Base-by-base conservation (phyloP, 2,888 invertebrate species). In the Cryptosula pallasiana region DNA sequence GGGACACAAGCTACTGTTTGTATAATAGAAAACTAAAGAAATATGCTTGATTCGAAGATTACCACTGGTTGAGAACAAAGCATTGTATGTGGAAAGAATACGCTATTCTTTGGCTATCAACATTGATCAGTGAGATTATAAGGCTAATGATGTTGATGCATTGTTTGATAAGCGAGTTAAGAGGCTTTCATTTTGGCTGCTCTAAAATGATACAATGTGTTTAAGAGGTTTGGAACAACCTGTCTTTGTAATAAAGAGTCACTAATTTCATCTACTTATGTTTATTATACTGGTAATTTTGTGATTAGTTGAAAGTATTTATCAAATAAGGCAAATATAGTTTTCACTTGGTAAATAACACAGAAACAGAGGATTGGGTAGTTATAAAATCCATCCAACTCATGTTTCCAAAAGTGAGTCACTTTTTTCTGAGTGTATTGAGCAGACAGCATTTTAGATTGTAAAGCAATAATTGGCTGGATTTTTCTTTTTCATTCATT, bases 261-360 rank as follows among this genome's bases (percentile, higher is more conserved):
- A 45, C 45, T 45, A 45, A 45, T 45, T 45, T 45, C 45, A 45
- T 20, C 5, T 45, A 45, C 45, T 45, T 45, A 63, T 16, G 9
- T 13, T 29, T 32, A 63, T 63, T 63, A 63, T 63, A 29, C 32
- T 63, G 63, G 63, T 32, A 63, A 63, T 63, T 63, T 29, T 32
- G 32, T 63, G 63, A 25, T 57, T 25, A 57, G 3, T 45, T 20
- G n/a, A n/a, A n/a, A n/a, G n/a, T n/a, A n/a, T n/a, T n/a, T n/a
- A n/a, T n/a, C n/a, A n/a, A n/a, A n/a, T n/a, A n/a, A n/a, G n/a
- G n/a, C n/a, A n/a, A n/a, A n/a, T n/a, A n/a, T n/a, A n/a, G n/a
- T n/a, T n/a, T n/a, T n/a, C n/a, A n/a, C n/a, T n/a, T n/a, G n/a
- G n/a, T n/a, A n/a, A n/a, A n/a, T n/a, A n/a, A n/a, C n/a, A n/a